Evolutionary conservation across 2,888 invertebrate genomes (phyloP).

Genomic region (Serripes groenlandicus): DNA sequence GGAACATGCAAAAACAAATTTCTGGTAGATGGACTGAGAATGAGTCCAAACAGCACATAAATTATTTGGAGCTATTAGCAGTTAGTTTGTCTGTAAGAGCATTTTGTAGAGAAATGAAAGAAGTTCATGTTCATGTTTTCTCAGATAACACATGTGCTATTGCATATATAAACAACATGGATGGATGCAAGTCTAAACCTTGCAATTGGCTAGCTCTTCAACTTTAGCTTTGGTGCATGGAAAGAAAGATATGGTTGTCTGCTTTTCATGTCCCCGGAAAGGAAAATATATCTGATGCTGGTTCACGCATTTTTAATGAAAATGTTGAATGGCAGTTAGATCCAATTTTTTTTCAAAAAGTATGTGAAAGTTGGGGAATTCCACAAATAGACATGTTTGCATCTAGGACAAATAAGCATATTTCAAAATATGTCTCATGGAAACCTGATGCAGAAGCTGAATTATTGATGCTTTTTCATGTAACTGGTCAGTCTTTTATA

Average conservation of each 20-base stretch:
- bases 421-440: conserved; percentile 41
- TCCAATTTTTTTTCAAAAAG: conserved; percentile 13
- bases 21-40: conserved; percentile 3
- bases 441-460: conserved; percentile 37
- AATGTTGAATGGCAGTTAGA: conserved; percentile 42
- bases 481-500: conserved; percentile 15
- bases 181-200: conserved; percentile 22
- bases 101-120: background rate
- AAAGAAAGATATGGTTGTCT: conserved; percentile 40
- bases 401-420: conserved; percentile 35
- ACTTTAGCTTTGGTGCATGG: conserved; percentile 38
- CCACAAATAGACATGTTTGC: conserved; percentile 55
- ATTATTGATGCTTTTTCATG: conserved; percentile 50
- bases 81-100: conserved; percentile 14
- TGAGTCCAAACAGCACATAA: conserved; percentile 23
- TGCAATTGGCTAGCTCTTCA: conserved; percentile 27
- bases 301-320: conserved; percentile 37
- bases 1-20: conserved; percentile 15
- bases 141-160: conserved; percentile 37
- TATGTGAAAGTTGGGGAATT: conserved; percentile 22
- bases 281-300: conserved; percentile 29
- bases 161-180: conserved; percentile 43
- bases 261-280: conserved; percentile 29
- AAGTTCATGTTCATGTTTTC: conserved; percentile 26
- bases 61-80: conserved; percentile 35